Base-by-base conservation (phyloP, 2,888 invertebrate genomes). In the Plusia festucae region DNA sequence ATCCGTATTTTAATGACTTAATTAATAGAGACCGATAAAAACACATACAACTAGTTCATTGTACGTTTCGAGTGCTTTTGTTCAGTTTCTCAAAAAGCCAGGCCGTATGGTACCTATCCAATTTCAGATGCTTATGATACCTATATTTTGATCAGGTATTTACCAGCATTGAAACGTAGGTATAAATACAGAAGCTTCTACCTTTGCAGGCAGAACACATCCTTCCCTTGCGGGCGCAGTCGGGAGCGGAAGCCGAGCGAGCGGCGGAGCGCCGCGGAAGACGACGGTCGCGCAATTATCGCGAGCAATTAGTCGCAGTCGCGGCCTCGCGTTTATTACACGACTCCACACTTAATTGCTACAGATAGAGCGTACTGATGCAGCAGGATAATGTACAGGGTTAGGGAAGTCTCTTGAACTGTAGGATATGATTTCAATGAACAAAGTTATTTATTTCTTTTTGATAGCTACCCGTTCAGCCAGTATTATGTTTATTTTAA, bases 281-380 rank as follows among this genome's bases (percentile, higher is more conserved):
- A 65, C 72, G 71, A 73, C 75, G 46, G 57, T 20, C 78, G 73
- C 75, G 82, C 82, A 85, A 89, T 90, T 86, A 88, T 82, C 82
- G 70, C 85, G 83, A 85, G 82, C 87, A 89, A 89, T 90, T 89
- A 90, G 85, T 83, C 82, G 73, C 63, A 76, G 75, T 73, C 60
- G 65, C 74, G 79, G 56, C 72, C 76, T 55, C 60, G 54, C 72
- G 60, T 55, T 68, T 68, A 51, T 72, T 54, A 60, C 68, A 53
- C 66, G 59, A 60, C 71, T 71, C 30, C 61, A 63, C 60, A 59
- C 55, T 67, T 75, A 73, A 75, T 73, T 73, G 69, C 74, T 49
- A 70, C 56, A 63, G 55, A 54, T 70, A 62, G 34, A 22, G 40
- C 32, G 16, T 1, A 49, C 18, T 18, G 54, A 52, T 34, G 44